phyloP scores from a whole-genome alignment of 2,888 invertebrate species.

The Linyphia triangularis region DNA sequence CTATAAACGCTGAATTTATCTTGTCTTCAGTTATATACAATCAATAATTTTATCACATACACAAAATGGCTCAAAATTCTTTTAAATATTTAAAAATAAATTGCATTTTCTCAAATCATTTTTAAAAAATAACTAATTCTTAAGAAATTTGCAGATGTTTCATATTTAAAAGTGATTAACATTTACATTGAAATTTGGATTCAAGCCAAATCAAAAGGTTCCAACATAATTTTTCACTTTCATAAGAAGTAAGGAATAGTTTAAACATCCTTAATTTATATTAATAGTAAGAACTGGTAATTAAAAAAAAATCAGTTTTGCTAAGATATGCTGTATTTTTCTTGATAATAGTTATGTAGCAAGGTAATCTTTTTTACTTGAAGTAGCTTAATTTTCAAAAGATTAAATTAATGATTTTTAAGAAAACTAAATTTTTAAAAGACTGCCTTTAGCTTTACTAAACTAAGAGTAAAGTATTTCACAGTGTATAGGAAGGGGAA shows the following conservation, averaged over 20 bases:
- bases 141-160: not conserved
- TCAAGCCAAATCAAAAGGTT: not conserved
- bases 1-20: too few relatives aligned
- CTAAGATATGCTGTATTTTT: not conserved
- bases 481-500: too few relatives aligned
- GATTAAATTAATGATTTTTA: not conserved
- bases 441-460: not conserved
- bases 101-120: not conserved
- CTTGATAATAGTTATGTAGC: not conserved
- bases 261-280: not conserved
- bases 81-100: not conserved
- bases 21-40: too few relatives aligned
- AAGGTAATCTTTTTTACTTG: not conserved
- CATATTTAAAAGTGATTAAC: not conserved
- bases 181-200: not conserved
- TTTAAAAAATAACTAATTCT: not conserved
- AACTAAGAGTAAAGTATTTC: too few relatives aligned
- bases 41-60: too few relatives aligned
- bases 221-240: not conserved
- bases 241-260: not conserved
- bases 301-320: not conserved
- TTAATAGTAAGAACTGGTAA: not conserved
- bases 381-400: not conserved
- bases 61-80: too few relatives aligned
- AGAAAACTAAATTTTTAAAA: not conserved